A percentile compares a stretch with the other conserved stretches of the same genome.
Conservation (phyloP, 2,113 vertebrate genomes). For the Orthonyx spaldingii region DNA sequence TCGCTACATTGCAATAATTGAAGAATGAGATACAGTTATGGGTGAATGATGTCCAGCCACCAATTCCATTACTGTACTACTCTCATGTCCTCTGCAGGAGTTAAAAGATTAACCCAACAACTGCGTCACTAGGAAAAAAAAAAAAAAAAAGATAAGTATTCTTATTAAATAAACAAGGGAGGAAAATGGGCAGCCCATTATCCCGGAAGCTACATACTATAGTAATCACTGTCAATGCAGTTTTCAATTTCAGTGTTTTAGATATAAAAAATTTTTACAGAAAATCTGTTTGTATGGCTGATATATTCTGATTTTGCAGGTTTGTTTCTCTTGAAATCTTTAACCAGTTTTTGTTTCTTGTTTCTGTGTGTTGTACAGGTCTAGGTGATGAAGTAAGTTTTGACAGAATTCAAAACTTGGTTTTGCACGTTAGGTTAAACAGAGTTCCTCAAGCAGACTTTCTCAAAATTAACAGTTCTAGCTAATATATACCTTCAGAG, state of each 20-base stretch:
- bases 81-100: not conserved
- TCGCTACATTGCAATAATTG: not conserved
- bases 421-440: not conserved
- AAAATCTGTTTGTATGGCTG: not conserved
- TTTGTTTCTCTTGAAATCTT: not conserved
- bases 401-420: not conserved
- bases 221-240: not conserved
- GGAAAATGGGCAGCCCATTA: not conserved
- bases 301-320: not conserved
- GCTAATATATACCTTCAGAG: not conserved
- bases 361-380: not conserved
- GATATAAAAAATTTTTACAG: not conserved
- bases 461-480: not conserved
- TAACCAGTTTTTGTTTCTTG: not conserved
- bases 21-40: not conserved
- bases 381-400: not conserved
- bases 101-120: slow-evolving; percentile 6
- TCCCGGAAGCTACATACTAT: not conserved
- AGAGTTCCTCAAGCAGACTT: not conserved
- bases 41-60: not conserved
- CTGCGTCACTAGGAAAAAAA: not conserved
- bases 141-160: not conserved
- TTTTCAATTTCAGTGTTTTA: not conserved
- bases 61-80: not conserved
- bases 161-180: slow-evolving; percentile 1